Evolutionary conservation across 2,797 vertebrate species (phyloP), one percentile per base, ranked within the genome.

Genomic region (Acropternis orthonyx): DNA sequence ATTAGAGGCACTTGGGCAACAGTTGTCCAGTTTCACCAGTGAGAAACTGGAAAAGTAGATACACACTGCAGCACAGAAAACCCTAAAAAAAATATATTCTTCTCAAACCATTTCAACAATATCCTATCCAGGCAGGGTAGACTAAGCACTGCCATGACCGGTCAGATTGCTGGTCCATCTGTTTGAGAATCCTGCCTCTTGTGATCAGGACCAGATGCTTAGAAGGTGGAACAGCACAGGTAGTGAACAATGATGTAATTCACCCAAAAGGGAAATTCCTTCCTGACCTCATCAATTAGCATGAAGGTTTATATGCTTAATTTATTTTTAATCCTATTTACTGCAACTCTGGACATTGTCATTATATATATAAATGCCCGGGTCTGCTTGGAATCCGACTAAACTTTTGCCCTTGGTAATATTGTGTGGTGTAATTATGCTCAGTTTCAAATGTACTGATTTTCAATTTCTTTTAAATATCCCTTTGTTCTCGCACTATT

Each of bases 241-340:
- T 66, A 90, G 71, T 52, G 80, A 90, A 87, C 74, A 85, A 85
- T 39, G 59, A 96, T 92, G 49, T 69, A 79, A 93, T 83, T 95
- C 65, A 59, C 77, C 61, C 85, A 91, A 90, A 94, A 80, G 85
- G 79, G 63, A 96, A 96, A 96, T 55, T 95, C 95, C 94, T 97
- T 97, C 96, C 96, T 86, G 80, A 95, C 88, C 80, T 91, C 92
- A 94, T 95, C 85, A 91, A 74, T 92, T 92, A 93, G 23, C 36
- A 55, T 94, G 95, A 95, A 93, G 85, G 74, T 79, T 96, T 95
- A 95, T 94, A 77, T 11, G 67, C 90, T 75, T 96, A 95, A 96
- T 92, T 94, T 87, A 82, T 85, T 92, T 95, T 94, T 96, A 97
- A 97, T 95, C 71, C 88, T 85, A 94, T 97, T 97, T 96, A 77